Conservation (phyloP, 2,797 vertebrate species). For the Enteromius anoplus region DNA sequence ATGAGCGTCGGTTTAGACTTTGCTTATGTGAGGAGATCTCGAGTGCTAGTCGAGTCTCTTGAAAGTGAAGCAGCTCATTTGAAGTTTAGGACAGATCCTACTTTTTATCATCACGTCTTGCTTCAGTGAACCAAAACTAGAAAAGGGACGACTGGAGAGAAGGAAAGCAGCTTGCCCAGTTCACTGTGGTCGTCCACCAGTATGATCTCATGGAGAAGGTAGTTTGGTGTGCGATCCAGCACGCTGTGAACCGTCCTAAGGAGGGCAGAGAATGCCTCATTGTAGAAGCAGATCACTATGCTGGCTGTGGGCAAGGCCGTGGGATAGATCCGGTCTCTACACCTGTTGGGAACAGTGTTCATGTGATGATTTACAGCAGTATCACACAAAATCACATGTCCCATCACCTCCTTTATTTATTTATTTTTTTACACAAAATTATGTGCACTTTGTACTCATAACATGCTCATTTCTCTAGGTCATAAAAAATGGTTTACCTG, state of each 20-base stretch:
- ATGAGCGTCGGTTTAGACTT: background rate
- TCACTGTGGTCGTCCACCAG: slow-evolving; percentile 95
- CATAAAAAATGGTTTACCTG: background rate
- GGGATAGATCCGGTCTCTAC: slow-evolving; percentile 81
- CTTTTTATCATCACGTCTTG: background rate
- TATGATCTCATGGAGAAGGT: slow-evolving; percentile 89
- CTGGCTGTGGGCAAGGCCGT: slow-evolving; percentile 84
- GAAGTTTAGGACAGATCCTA: background rate
- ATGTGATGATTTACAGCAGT: background rate
- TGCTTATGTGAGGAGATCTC: background rate
- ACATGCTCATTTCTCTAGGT: background rate
- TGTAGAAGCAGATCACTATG: slow-evolving; percentile 94
- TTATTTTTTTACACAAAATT: slow-evolving; percentile 1
- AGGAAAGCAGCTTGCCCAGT: slow-evolving; percentile 75
- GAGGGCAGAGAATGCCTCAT: slow-evolving; percentile 92
- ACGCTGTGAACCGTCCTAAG: slow-evolving; percentile 92
- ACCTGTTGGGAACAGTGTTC: slow-evolving; percentile 72
- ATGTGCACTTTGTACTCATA: slow-evolving; percentile 12
- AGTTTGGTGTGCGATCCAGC: slow-evolving; percentile 84
- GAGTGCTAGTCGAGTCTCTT: background rate
- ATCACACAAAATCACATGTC: background rate
- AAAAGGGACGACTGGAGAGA: background rate
- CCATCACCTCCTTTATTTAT: background rate
- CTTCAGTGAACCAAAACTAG: background rate
- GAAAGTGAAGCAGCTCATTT: background rate